phyloP scores from a whole-genome alignment of 2,113 vertebrate genomes.

The Rhombomys opimus region DNA sequence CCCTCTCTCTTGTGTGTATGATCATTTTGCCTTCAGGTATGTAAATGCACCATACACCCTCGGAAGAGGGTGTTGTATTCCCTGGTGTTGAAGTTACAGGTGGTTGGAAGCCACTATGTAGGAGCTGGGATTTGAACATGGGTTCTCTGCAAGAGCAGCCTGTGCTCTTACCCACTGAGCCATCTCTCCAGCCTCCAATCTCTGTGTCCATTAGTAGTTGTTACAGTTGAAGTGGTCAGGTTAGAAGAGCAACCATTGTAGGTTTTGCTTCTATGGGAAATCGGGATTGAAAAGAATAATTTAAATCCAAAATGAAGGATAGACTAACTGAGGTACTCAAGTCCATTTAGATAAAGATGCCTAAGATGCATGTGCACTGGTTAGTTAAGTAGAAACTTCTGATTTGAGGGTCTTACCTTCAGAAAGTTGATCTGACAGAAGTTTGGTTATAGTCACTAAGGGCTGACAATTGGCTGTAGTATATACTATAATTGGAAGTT shows the following conservation, averaged over 20 bases:
- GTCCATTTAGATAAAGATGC: conserved; percentile 67
- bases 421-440: conserved; percentile 71
- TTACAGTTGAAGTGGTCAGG: conserved; percentile 61
- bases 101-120: no score
- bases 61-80: no score
- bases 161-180: no score
- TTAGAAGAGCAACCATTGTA: conserved; percentile 32
- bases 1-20: no score
- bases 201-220: conserved; percentile 33
- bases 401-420: conserved; percentile 55
- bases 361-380: conserved; percentile 60
- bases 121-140: no score
- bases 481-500: conserved; percentile 55
- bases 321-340: conserved; percentile 59
- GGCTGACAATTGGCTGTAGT: conserved; percentile 57
- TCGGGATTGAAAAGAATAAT: conserved; percentile 52
- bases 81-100: no score
- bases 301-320: conserved; percentile 65
- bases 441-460: conserved; percentile 66
- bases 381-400: conserved; percentile 76
- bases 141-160: no score
- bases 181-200: no score
- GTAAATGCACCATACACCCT: no score
- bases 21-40: no score
- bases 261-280: conserved; percentile 65